Evolutionary conservation across 2,113 vertebrate species (phyloP), one percentile per base, ranked within the genome.

Genomic region (Pao palembangensis): DNA sequence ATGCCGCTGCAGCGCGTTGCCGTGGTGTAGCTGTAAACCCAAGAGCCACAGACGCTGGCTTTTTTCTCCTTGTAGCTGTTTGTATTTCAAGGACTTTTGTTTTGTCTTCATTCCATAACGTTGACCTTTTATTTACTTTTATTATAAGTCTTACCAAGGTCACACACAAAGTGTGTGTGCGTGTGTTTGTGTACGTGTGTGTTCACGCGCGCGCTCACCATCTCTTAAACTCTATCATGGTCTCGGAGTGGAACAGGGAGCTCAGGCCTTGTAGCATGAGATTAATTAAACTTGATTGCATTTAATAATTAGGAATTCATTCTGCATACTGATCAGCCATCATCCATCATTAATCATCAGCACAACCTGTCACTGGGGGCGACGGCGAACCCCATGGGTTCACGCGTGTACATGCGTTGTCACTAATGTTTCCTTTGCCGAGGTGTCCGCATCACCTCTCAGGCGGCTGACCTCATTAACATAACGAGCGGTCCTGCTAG

Each of bases 211-310:
- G 51, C 8, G 51, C 10, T 20, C 18, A 8, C 17, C n/a, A 8
- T 20, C 44, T 19, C 69, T 56, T 21, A 51, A 59, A 75, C 71
- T 58, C 58, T 58, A 73, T 76, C 50, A 68, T 71, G 16, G 72
- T 55, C 49, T 76, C 56, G 25, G 28, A 44, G 55, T 71, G n/a
- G 52, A 58, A 53, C 71, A 67, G 23, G 42, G 58, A 61, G 67
- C 69, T 73, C 52, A 59, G 13, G 61, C 51, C 1, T 66, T 50
- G 69, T 62, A 75, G 66, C 55, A 41, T 31, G 28, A 76, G 69
- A 77, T 84, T 78, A 84, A 84, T 79, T 80, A 81, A 75, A 76
- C 70, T 60, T 68, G 73, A 73, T 79, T 71, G 71, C 1, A 67
- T 76, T 78, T 82, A 74, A 86, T 83, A 78, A 73, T 81, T 68